Base-by-base conservation (phyloP, 2,888 invertebrate genomes). In the Plagodis dolabraria region DNA sequence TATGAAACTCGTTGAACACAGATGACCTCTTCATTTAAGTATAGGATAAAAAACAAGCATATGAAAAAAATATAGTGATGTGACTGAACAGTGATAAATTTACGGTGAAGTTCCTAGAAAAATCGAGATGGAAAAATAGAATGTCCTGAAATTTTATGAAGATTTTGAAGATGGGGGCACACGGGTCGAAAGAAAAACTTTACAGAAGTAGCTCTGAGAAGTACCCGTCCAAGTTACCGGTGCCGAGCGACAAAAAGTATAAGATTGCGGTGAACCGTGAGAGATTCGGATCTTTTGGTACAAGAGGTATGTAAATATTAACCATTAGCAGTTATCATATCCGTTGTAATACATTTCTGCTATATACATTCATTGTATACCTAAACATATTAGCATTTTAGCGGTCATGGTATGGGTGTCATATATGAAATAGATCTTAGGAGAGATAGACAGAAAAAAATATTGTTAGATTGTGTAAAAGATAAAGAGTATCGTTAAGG, bases 181-280 rank as follows among this genome's bases (percentile, higher is more conserved):
- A 96, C 89, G 95, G 95, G 77, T 96, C 96, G 62, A 96, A 96
- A 92, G 96, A 96, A 87, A 95, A 96, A 87, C 92, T 96, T 67
- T 93, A 94, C 76, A 93, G 95, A 77, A 94, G 94, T 69, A 93
- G 93, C 74, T 95, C 96, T 45, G 95, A 94, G 83, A 93, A 92
- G 68, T 91, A 89, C 84, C 92, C 92, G 76, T 89, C 93, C 67
- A 93, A 94, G 79, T 82, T 94, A 63, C 93, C 93, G 48, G 91
- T 92, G 67, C 93, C 93, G 50, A 94, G 87, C 70, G 93, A 93
- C 65, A 94, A 94, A 83, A 93, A 94, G 70, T 93, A 93, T 77
- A 93, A 93, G 74, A 85, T 93, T 70, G 94, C 95, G 70, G 94
- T 95, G 69, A 94, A 94, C 75, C 92, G 95, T 64, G 95, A 96